Conservation (phyloP, 2,888 invertebrate species). For the Stenolophus ochropezus region DNA sequence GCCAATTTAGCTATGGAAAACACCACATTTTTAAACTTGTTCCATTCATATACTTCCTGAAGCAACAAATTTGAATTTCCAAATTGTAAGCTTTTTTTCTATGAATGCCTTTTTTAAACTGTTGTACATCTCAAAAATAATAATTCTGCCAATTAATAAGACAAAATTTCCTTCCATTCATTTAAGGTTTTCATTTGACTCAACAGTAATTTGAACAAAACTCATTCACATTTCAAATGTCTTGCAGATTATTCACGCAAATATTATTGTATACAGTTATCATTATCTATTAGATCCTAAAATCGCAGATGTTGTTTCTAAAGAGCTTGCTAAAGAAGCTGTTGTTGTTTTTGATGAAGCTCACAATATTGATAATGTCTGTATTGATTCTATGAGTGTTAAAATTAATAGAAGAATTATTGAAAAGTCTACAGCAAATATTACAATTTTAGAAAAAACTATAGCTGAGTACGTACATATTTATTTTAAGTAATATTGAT, state of each 20-base stretch:
- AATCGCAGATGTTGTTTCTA: constrained; percentile 98
- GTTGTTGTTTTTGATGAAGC: constrained; percentile 99
- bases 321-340: constrained; percentile 90
- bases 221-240: constrained; percentile 32
- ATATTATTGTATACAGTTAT: constrained; percentile 98
- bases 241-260: constrained; percentile 88
- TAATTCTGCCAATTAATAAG: no score
- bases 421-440: constrained; percentile 88
- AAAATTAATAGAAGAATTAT: constrained; percentile 90
- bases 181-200: no score
- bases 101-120: no score
- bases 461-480: constrained; percentile 83
- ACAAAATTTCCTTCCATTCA: no score
- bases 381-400: constrained; percentile 99
- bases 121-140: no score
- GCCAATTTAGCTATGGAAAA: no score
- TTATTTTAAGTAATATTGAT: no score
- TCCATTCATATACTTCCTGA: no score
- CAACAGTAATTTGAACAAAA: no score
- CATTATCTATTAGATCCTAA: constrained; percentile 99
- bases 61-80: no score
- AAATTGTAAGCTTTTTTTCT: no score
- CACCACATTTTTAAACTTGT: no score
- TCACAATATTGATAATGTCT: constrained; percentile 99
- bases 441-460: constrained; percentile 85